Percentiles rank a stretch among this genome's conserved stretches.
phyloP scores from a whole-genome alignment of 2,113 vertebrate genomes.

The Thalassarche chlororhynchos region DNA sequence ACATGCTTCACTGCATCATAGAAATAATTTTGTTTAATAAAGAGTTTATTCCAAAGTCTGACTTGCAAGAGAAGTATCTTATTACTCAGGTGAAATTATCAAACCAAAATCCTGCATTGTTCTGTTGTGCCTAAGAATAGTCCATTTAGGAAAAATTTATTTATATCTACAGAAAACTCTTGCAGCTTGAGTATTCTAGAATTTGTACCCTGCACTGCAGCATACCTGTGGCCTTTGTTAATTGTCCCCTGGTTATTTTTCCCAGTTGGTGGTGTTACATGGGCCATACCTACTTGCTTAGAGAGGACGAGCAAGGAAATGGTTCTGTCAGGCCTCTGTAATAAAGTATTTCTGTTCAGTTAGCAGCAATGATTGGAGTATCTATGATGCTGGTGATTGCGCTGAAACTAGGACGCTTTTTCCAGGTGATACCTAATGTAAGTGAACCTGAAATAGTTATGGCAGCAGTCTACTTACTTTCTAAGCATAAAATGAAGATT shows the following conservation, averaged over 20 bases:
- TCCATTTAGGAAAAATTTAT: background rate
- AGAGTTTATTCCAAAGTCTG: background rate
- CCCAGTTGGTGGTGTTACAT: background rate
- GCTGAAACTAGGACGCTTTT: constrained; percentile 44
- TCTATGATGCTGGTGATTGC: constrained; percentile 66
- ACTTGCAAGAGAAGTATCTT: background rate
- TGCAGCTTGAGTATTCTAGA: background rate
- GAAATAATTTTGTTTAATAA: background rate
- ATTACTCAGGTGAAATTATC: background rate
- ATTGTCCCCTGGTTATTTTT: background rate
- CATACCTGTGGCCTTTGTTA: background rate
- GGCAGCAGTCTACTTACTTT: background rate
- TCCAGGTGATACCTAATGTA: constrained; percentile 68
- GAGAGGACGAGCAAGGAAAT: background rate
- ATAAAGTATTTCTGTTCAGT: constrained; percentile 59
- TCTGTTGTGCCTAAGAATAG: background rate
- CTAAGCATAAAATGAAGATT: background rate
- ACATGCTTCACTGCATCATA: background rate
- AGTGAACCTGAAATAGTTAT: constrained; percentile 14
- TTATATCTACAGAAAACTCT: background rate
- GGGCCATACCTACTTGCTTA: background rate
- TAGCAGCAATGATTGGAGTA: constrained; percentile 69
- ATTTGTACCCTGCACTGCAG: background rate
- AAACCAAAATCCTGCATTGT: background rate
- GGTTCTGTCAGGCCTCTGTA: background rate